Evolutionary conservation across 2,113 vertebrate genomes (phyloP).

Genomic region (Tachysurus fulvidraco): DNA sequence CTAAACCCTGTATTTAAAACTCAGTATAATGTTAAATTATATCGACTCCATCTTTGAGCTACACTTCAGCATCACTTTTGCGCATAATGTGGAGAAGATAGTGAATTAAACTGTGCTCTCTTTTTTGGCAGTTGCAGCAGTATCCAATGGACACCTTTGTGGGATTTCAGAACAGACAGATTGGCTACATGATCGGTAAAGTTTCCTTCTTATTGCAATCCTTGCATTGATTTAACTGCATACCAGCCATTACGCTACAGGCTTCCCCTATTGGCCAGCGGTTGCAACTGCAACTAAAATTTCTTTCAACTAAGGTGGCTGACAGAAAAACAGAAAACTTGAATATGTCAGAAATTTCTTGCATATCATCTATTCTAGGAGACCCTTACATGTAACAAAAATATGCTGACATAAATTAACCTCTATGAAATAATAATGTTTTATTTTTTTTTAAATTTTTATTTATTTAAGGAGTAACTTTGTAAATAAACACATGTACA

Average conservation of each 20-base stretch:
- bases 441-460: constrained; percentile 12
- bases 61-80: too few relatives aligned
- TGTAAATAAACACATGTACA: neutral
- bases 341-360: neutral
- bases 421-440: neutral
- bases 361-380: neutral
- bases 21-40: too few relatives aligned
- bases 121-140: too few relatives aligned
- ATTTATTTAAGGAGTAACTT: neutral
- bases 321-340: neutral
- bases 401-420: neutral
- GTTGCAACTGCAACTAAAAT: constrained; percentile 6
- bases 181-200: too few relatives aligned
- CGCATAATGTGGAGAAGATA: too few relatives aligned
- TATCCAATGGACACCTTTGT: too few relatives aligned
- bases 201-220: too few relatives aligned
- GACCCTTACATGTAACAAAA: constrained; percentile 7
- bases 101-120: too few relatives aligned
- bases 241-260: neutral
- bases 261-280: neutral
- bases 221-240: too few relatives aligned
- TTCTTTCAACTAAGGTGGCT: neutral
- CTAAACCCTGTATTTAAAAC: too few relatives aligned
- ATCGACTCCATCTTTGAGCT: too few relatives aligned
- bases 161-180: too few relatives aligned